These are phyloP conservation scores for Caerostris extrusa DNA, from an alignment of 1,140 invertebrate genomes.

Conservation along the genomic window DNA sequence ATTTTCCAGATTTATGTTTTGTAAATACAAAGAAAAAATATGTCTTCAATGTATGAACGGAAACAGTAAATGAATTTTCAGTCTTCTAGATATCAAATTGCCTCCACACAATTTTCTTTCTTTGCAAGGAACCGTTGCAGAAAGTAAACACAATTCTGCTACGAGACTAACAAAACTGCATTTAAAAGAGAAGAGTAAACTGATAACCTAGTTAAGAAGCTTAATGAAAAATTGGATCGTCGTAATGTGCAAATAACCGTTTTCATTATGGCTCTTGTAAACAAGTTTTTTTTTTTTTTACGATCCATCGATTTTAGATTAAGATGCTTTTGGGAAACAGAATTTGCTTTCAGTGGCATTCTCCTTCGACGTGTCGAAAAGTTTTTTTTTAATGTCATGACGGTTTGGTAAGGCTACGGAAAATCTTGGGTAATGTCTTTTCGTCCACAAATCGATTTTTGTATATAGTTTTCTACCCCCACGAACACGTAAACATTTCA, in stretches of 20 bases:
- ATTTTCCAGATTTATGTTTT: too few relatives aligned
- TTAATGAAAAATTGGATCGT: slow-evolving; percentile 67
- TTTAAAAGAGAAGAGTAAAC: slow-evolving; percentile 46
- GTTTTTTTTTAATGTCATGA: too few relatives aligned
- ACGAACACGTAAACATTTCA: too few relatives aligned
- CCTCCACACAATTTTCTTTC: slow-evolving; percentile 1
- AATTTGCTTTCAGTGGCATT: neutral
- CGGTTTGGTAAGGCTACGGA: too few relatives aligned
- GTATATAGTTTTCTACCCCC: too few relatives aligned
- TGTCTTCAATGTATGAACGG: neutral
- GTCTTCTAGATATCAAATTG: neutral
- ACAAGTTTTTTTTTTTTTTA: slow-evolving; percentile 56
- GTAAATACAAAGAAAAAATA: too few relatives aligned
- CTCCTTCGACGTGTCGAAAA: neutral
- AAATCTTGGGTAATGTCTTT: too few relatives aligned
- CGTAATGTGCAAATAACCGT: slow-evolving; percentile 71
- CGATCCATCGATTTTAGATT: slow-evolving; percentile 63
- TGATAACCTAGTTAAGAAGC: slow-evolving; percentile 62
- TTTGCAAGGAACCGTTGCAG: neutral
- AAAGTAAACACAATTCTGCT: slow-evolving; percentile 42
- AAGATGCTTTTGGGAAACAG: slow-evolving; percentile 14
- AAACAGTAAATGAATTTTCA: neutral
- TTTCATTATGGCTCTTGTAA: slow-evolving; percentile 55
- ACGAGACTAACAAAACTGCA: neutral
- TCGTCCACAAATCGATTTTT: too few relatives aligned